Evolutionary conservation across 2,797 vertebrate genomes (phyloP).

Genomic region (Alauda arvensis): DNA sequence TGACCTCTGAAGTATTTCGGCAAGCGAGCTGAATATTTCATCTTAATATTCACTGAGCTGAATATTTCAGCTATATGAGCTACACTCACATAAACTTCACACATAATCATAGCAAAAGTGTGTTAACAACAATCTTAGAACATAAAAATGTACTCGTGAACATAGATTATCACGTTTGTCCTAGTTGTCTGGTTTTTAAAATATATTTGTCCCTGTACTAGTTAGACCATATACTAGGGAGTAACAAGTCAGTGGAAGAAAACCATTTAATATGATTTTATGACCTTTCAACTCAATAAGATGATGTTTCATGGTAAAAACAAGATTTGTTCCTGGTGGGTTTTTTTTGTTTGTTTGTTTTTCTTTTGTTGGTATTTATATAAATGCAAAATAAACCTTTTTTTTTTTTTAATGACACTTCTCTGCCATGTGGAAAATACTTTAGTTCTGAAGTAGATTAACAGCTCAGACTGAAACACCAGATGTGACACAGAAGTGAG

Average conservation of each 20-base stretch:
- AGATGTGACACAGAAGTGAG: neutral
- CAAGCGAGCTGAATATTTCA: neutral
- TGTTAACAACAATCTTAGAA: neutral
- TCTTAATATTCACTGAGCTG: neutral
- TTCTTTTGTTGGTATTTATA: neutral
- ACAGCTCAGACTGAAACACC: slow-evolving; percentile 31
- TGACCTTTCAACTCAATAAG: neutral
- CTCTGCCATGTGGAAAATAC: neutral
- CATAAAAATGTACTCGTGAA: neutral
- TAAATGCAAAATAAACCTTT: neutral
- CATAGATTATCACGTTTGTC: neutral
- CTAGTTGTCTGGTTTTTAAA: accelerated
- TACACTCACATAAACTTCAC: neutral
- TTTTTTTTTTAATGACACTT: neutral
- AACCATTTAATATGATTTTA: neutral
- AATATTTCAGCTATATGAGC: neutral
- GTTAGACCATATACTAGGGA: neutral
- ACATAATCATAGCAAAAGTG: neutral
- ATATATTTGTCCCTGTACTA: neutral
- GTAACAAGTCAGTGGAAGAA: neutral
- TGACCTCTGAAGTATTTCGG: neutral
- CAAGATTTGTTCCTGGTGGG: neutral
- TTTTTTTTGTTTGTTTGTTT: neutral
- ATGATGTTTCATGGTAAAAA: neutral
- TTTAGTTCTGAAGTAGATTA: slow-evolving; percentile 38